Conservation (phyloP, 2,797 vertebrate species). For the Urosaurus nigricauda region DNA sequence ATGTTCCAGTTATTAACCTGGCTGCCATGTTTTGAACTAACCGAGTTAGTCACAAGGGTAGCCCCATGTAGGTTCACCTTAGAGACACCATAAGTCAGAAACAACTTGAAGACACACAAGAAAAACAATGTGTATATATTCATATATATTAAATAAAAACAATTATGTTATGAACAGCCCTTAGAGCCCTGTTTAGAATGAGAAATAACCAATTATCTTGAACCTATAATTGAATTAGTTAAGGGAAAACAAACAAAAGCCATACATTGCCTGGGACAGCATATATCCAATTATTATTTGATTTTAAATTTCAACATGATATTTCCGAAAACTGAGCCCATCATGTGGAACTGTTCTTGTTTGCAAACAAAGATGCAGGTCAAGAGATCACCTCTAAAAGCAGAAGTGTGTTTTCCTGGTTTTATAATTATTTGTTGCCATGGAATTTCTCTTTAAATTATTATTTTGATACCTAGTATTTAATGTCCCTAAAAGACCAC, state of each 20-base stretch:
- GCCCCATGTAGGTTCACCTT: too few species aligned
- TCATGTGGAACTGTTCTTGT: conserved; percentile 22
- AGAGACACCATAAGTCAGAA: too few species aligned
- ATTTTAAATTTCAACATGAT: conserved; percentile 18
- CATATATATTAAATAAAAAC: not conserved
- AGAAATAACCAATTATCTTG: not conserved
- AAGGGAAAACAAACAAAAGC: not conserved
- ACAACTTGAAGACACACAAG: too few species aligned
- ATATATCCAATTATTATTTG: not conserved
- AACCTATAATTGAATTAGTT: not conserved
- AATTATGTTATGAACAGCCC: not conserved
- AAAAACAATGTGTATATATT: too few species aligned
- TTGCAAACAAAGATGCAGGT: conserved; percentile 2
- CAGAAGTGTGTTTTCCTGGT: not conserved
- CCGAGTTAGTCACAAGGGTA: too few species aligned
- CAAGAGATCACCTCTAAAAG: conserved; percentile 25
- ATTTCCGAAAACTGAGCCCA: conserved; percentile 37
- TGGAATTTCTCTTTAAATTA: not conserved
- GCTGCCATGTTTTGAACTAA: too few species aligned
- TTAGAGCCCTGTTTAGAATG: not conserved
- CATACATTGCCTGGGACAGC: not conserved
- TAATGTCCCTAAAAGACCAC: conserved; percentile 46
- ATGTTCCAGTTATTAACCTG: too few species aligned
- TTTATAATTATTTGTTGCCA: conserved; percentile 44
- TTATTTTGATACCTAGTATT: conserved; percentile 20